Base-by-base conservation (phyloP, 2,888 invertebrate species). In the Drosophila lacicola region DNA sequence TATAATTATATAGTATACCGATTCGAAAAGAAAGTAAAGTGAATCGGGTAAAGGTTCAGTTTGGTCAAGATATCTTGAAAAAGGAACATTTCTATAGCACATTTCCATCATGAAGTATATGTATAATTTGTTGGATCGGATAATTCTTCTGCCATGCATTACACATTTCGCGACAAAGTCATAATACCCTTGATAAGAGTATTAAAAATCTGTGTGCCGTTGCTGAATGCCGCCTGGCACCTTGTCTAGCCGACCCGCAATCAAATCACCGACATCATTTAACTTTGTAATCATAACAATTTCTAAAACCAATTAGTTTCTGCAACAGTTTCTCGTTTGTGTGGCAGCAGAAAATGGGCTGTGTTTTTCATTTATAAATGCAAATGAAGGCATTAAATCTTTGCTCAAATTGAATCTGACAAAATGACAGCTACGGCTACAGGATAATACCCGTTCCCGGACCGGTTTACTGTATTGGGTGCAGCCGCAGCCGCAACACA, bases 271-370 rank as follows among this genome's bases (percentile, higher is more conserved):
- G 86, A 83, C 83, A 83, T 71, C 88, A 82, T 86, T 83, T 88
- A 86, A 83, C 78, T 83, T 80, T 80, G 87, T 86, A 86, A 88
- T 86, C 84, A 88, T 81, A 88, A 88, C 84, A 88, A 88, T 86
- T 88, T 83, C 87, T 69, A 78, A 87, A 84, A 78, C 78, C 89
- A 86, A 88, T 84, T 84, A 80, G 87, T 75, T 74, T 60, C 19
- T 49, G 63, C 62, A 60, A 42, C 62, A 60, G 57, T 63, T 65
- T 77, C 73, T 66, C 49, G 67, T 77, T 67, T 58, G 36, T 58
- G 41, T 29, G 36, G 42, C 46, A 39, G 17, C 66, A 54, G 34
- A 80, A 72, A 77, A 77, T 81, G 87, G 89, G 81, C 47, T 76
- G 89, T 47, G 67, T 70, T 81, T 81, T 84, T 87, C 81, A 88